Conservation (phyloP, 2,113 vertebrate species). For the Aldabrachelys gigantea region DNA sequence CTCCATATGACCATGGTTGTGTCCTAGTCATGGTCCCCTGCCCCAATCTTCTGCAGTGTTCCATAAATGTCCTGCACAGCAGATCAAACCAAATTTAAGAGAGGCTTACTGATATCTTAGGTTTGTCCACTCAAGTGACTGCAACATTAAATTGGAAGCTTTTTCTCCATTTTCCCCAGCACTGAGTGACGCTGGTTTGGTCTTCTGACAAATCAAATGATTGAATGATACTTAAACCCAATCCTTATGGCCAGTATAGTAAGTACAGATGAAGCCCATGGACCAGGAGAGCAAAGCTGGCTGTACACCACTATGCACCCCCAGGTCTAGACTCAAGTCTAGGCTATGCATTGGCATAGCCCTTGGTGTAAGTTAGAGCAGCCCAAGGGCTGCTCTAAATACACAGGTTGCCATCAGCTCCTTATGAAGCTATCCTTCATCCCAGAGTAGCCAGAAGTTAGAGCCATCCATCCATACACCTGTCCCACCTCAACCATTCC, state of each 20-base stretch:
- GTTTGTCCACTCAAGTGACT: neutral
- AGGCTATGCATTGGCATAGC: neutral
- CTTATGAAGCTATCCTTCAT: neutral
- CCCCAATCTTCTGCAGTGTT: neutral
- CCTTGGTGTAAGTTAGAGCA: neutral
- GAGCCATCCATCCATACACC: rapidly evolving
- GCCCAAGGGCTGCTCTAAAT: neutral
- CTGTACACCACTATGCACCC: neutral
- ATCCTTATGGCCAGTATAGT: neutral
- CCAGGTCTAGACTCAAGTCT: neutral
- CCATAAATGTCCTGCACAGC: neutral
- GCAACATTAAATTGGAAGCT: neutral
- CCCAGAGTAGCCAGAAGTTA: rapidly evolving
- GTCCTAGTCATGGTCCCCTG: neutral
- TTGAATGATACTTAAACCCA: conserved; percentile 12
- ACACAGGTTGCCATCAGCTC: neutral
- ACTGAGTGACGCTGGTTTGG: neutral
- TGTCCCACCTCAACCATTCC: neutral
- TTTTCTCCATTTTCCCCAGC: neutral
- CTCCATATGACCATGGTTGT: rapidly evolving
- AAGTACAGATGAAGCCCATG: rapidly evolving
- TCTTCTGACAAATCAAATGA: conserved; percentile 11
- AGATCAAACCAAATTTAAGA: neutral
- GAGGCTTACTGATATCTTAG: rapidly evolving
- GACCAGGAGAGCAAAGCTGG: neutral